Conservation (phyloP, 1,140 invertebrate genomes). For the Chymomyza costata region DNA sequence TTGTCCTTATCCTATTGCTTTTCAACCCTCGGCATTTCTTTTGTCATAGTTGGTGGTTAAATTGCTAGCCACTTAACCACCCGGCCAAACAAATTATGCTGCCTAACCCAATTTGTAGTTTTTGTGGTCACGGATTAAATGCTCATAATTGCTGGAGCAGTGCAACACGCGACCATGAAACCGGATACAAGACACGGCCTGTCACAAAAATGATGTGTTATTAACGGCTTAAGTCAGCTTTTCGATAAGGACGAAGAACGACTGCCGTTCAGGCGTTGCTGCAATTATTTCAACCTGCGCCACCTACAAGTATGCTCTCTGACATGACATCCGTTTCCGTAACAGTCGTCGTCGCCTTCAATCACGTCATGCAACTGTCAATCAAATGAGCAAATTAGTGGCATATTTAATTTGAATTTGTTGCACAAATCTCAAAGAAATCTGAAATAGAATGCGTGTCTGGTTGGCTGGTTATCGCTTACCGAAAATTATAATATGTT, state of each 20-base stretch:
- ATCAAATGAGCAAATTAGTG: conserved; percentile 37
- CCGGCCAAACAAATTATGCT: conserved; percentile 27
- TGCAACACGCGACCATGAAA: conserved; percentile 54
- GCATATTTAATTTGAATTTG: conserved; percentile 47
- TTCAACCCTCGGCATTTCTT: conserved; percentile 18
- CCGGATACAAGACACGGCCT: conserved; percentile 44
- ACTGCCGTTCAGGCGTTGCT: no score
- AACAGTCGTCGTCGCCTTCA: conserved; percentile 56
- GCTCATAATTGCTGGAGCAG: conserved; percentile 54
- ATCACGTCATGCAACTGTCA: conserved; percentile 44
- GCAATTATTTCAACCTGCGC: conserved; percentile 29
- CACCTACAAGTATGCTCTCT: no score
- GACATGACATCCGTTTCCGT: conserved; percentile 60
- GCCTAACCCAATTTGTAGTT: conserved; percentile 63
- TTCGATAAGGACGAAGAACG: conserved; percentile 20
- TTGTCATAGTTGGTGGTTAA: conserved; percentile 1
- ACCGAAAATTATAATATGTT: conserved; percentile 22
- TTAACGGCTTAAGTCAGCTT: conserved; percentile 59
- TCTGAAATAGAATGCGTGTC: conserved; percentile 28
- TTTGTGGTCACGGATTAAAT: conserved; percentile 56
- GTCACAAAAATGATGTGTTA: conserved; percentile 64
- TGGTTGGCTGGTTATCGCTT: conserved; percentile 17
- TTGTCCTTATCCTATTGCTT: not conserved
- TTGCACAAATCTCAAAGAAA: conserved; percentile 11
- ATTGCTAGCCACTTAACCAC: conserved; percentile 49